These are phyloP conservation scores for Dallia pectoralis DNA, from an alignment of 2,797 vertebrate species.

Conservation along the genomic window DNA sequence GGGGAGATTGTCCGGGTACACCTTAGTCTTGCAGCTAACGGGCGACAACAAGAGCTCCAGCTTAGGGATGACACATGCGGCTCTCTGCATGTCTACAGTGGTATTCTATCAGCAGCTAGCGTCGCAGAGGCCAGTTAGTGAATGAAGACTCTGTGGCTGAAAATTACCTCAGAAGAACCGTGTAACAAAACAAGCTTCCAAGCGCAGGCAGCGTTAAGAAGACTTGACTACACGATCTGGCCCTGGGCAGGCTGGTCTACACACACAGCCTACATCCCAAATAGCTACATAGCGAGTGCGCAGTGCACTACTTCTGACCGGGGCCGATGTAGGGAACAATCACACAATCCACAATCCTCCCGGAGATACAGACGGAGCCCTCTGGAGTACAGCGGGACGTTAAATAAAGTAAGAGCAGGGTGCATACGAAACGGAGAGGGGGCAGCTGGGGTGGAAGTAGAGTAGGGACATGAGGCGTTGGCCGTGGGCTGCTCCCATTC, in stretches of 20 bases:
- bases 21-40: slow-evolving; percentile 90
- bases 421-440: slow-evolving; percentile 20
- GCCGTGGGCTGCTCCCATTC: slow-evolving; percentile 39
- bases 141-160: not conserved
- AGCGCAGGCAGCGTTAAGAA: not conserved
- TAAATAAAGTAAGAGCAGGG: slow-evolving; percentile 49
- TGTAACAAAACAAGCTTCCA: not conserved
- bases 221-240: not conserved
- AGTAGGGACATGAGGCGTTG: slow-evolving; percentile 32
- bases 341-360: not conserved
- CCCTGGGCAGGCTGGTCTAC: not conserved
- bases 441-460: slow-evolving; percentile 12
- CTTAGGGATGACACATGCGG: not conserved
- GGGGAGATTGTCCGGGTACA: slow-evolving; percentile 87
- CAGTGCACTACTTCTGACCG: not conserved
- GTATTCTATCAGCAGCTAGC: not conserved
- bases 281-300: not conserved
- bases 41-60: not conserved
- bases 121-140: not conserved
- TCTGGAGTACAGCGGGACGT: slow-evolving; percentile 5
- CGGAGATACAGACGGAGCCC: slow-evolving; percentile 22
- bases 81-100: not conserved
- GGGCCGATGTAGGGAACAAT: not conserved
- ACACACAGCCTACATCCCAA: not conserved
- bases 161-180: not conserved